These are phyloP conservation scores for Drosophila seclusa DNA, from an alignment of 2,888 invertebrate species.

Conservation along the genomic window DNA sequence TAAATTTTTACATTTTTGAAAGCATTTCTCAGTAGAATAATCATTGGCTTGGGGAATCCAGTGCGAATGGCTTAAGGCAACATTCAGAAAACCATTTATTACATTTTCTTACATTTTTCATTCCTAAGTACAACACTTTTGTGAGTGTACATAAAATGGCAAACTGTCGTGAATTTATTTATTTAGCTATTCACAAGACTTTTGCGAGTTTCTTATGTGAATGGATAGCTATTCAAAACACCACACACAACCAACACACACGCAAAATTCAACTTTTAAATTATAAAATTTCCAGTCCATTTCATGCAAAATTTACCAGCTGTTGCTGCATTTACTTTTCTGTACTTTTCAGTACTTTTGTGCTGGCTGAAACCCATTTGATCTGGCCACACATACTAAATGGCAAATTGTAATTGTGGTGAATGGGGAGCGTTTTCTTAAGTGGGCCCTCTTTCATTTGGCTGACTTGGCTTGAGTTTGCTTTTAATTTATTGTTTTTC, in stretches of 20 bases:
- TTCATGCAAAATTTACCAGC: conserved; percentile 3
- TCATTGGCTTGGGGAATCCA: neutral
- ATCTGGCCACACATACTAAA: conserved; percentile 15
- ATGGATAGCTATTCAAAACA: neutral
- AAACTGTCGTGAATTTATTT: conserved; percentile 11
- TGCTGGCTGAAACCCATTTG: conserved; percentile 9
- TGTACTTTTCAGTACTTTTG: conserved; percentile 6
- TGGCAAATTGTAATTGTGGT: neutral
- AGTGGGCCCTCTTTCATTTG: conserved; percentile 25
- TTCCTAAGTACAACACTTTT: neutral
- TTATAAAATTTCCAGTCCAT: conserved; percentile 20
- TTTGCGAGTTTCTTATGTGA: neutral
- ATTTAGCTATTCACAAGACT: neutral
- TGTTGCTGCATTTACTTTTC: neutral
- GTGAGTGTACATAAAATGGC: neutral
- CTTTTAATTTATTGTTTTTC: conserved; percentile 44
- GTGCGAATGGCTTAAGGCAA: neutral
- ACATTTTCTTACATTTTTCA: neutral
- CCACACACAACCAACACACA: neutral
- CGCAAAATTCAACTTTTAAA: conserved; percentile 8
- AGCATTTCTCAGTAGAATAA: neutral
- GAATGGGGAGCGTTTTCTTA: neutral
- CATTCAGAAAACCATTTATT: neutral
- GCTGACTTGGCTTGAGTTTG: conserved; percentile 21
- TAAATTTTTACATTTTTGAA: neutral